Percentiles rank a stretch among this genome's conserved stretches.
These are phyloP conservation scores for Acleris literana DNA, from an alignment of 2,888 invertebrate species.

Conservation along the genomic window DNA sequence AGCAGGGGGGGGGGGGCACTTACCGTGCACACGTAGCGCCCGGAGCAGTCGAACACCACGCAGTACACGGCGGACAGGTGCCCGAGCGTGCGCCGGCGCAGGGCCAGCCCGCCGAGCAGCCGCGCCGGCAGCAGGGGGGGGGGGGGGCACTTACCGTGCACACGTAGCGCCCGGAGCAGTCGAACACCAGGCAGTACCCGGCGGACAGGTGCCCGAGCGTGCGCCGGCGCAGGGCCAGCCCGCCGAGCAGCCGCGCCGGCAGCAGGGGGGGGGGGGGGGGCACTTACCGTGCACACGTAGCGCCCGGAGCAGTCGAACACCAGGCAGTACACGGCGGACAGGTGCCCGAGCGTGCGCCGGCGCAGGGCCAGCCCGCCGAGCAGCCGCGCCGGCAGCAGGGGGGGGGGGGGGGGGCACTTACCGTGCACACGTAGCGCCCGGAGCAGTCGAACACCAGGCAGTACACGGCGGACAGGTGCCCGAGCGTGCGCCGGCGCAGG, in stretches of 20 bases:
- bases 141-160: conserved; percentile 92
- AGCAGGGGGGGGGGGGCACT: too few relatives aligned
- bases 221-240: conserved; percentile 88
- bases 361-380: conserved; percentile 87
- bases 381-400: conserved; percentile 60
- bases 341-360: conserved; percentile 94
- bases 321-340: conserved; percentile 98
- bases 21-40: conserved; percentile 95
- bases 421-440: conserved; percentile 95
- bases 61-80: conserved; percentile 99
- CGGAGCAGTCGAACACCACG: conserved; percentile 95
- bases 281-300: conserved; percentile 93
- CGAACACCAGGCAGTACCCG: conserved; percentile 98
- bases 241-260: conserved; percentile 74
- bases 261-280: too few relatives aligned
- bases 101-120: conserved; percentile 84
- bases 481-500: conserved; percentile 92
- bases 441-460: conserved; percentile 97
- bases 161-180: conserved; percentile 94
- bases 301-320: conserved; percentile 96
- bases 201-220: conserved; percentile 97
- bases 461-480: conserved; percentile 98
- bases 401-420: too few relatives aligned
- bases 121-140: conserved; percentile 61
- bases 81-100: conserved; percentile 93